These are phyloP conservation scores for Elephantulus edwardii DNA, from an alignment of 2,113 vertebrate species.

Conservation along the genomic window DNA sequence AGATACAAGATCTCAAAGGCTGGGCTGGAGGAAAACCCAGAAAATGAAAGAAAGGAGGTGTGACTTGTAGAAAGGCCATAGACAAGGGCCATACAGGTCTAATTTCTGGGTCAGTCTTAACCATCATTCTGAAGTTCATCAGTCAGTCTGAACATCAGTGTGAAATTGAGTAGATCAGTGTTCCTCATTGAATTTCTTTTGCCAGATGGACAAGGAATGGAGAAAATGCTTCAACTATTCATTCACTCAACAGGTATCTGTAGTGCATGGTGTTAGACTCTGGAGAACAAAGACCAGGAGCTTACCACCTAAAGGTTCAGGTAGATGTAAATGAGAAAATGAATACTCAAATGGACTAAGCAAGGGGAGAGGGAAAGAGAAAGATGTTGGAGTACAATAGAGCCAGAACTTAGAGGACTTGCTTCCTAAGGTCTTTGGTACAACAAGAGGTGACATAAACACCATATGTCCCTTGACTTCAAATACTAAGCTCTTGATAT, in stretches of 20 bases:
- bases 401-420: not conserved
- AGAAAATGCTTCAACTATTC: not conserved
- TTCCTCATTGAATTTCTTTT: not conserved
- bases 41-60: not conserved
- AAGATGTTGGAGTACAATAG: accelerated
- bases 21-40: not conserved
- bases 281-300: not conserved
- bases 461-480: no score
- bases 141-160: no score
- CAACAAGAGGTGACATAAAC: no score
- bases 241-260: not conserved
- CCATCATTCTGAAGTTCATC: no score
- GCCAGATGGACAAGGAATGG: accelerated
- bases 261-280: not conserved
- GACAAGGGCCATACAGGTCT: not conserved
- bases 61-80: not conserved
- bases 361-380: accelerated
- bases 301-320: not conserved
- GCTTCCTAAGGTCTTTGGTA: not conserved
- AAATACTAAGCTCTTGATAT: no score
- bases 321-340: not conserved
- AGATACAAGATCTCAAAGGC: not conserved
- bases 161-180: no score
- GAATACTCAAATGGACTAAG: not conserved
- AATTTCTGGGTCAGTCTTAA: not conserved